phyloP scores from a whole-genome alignment of 2,797 vertebrate genomes.

The Tolypeutes matacus region DNA sequence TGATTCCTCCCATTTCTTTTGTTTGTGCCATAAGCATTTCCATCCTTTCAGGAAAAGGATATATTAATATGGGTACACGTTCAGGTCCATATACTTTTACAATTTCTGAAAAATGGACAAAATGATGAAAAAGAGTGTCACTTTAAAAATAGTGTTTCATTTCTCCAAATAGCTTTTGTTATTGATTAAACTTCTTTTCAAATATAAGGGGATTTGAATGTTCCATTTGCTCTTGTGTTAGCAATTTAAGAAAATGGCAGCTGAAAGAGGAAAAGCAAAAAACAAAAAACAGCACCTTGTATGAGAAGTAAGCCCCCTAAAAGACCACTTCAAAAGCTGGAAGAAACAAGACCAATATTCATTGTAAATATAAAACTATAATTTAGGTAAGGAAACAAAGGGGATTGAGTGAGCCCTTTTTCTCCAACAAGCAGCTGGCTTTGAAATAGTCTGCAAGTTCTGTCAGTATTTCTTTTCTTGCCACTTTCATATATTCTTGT shows the following conservation, averaged over 20 bases:
- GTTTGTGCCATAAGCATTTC: conserved; percentile 61
- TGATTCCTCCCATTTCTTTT: conserved; percentile 68
- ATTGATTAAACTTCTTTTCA: conserved; percentile 70
- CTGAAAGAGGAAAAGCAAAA: conserved; percentile 9
- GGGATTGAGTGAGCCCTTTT: conserved; percentile 64
- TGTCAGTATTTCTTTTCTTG: conserved; percentile 69
- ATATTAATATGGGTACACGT: conserved; percentile 69
- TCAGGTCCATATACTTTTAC: conserved; percentile 67
- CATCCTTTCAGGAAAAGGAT: conserved; percentile 72
- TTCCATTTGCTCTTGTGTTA: conserved; percentile 10
- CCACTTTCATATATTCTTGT: conserved; percentile 50
- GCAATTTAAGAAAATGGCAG: conserved; percentile 48
- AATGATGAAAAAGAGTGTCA: neutral
- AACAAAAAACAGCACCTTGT: neutral
- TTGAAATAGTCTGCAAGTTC: conserved; percentile 81
- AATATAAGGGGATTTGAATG: conserved; percentile 66
- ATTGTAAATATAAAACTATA: conserved; percentile 69
- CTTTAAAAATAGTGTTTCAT: neutral
- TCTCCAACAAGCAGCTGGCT: conserved; percentile 65
- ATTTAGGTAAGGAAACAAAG: neutral
- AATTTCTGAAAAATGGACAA: neutral
- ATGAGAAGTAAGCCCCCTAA: conserved; percentile 24
- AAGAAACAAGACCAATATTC: conserved; percentile 75
- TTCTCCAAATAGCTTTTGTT: conserved; percentile 54
- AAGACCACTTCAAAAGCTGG: conserved; percentile 57